phyloP scores from a whole-genome alignment of 2,113 vertebrate genomes.

The Epinephelus moara region DNA sequence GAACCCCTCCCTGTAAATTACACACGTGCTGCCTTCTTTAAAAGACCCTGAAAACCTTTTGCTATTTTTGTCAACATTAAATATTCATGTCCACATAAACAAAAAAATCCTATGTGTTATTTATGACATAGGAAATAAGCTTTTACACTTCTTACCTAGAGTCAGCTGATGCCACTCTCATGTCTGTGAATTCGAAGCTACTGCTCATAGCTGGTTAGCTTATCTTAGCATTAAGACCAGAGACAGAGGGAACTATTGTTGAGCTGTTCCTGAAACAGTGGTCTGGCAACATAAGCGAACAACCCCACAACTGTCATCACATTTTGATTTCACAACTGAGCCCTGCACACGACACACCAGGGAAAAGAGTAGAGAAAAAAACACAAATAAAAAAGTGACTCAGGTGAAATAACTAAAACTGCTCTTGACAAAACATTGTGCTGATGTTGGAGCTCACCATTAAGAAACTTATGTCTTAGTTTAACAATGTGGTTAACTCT shows the following conservation, averaged over 20 bases:
- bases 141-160: background rate
- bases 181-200: background rate
- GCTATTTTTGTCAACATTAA: background rate
- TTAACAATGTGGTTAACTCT: background rate
- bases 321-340: background rate
- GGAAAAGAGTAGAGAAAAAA: background rate
- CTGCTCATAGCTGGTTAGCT: background rate
- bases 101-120: background rate
- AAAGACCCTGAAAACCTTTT: background rate
- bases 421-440: slow-evolving; percentile 2
- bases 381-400: background rate
- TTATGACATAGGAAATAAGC: background rate
- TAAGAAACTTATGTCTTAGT: background rate
- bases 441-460: background rate
- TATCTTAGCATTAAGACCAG: background rate
- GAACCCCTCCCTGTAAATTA: too few relatives aligned
- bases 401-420: background rate
- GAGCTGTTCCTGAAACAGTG: background rate
- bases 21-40: background rate
- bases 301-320: background rate
- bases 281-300: background rate
- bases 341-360: background rate
- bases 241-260: background rate
- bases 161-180: background rate
- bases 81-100: background rate